These are phyloP conservation scores for Diadegma fenestrale DNA, from an alignment of 2,888 invertebrate species.

Conservation along the genomic window DNA sequence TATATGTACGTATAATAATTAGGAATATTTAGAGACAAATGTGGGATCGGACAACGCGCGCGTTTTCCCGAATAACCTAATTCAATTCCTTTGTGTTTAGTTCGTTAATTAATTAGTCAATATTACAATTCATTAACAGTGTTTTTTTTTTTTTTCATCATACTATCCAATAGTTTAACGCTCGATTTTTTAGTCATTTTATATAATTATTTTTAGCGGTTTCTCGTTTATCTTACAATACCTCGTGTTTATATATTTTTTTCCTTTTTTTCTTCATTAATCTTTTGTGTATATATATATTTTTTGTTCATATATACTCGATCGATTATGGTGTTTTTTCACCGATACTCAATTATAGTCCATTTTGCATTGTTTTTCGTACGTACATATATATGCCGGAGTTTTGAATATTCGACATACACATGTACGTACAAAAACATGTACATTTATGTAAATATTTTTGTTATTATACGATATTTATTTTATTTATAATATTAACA, in stretches of 20 bases:
- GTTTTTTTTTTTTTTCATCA: conserved; percentile 70
- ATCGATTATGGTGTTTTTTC: conserved; percentile 70
- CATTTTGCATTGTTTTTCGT: conserved; percentile 76
- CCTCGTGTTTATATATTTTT: conserved; percentile 69
- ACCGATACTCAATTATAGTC: conserved; percentile 68
- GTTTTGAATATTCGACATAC: conserved; percentile 74
- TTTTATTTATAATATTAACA: conserved; percentile 67
- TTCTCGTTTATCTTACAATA: conserved; percentile 76
- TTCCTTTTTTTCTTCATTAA: conserved; percentile 34
- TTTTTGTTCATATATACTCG: conserved; percentile 59
- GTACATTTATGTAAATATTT: conserved; percentile 65
- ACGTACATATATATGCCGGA: conserved; percentile 74
- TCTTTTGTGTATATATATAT: conserved; percentile 11
- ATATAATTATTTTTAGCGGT: conserved; percentile 73
- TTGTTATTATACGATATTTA: conserved; percentile 59
- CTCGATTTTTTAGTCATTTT: conserved; percentile 71
- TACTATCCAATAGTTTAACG: conserved; percentile 79
- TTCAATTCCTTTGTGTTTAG: conserved; percentile 84
- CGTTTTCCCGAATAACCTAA: conserved; percentile 82
- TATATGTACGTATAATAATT: conserved; percentile 70
- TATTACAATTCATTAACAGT: conserved; percentile 82
- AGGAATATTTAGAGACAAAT: conserved; percentile 80
- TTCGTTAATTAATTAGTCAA: conserved; percentile 81
- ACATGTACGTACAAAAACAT: conserved; percentile 70
- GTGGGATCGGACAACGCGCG: conserved; percentile 78